Conservation (phyloP, 1,140 invertebrate species). For the Popillia japonica region DNA sequence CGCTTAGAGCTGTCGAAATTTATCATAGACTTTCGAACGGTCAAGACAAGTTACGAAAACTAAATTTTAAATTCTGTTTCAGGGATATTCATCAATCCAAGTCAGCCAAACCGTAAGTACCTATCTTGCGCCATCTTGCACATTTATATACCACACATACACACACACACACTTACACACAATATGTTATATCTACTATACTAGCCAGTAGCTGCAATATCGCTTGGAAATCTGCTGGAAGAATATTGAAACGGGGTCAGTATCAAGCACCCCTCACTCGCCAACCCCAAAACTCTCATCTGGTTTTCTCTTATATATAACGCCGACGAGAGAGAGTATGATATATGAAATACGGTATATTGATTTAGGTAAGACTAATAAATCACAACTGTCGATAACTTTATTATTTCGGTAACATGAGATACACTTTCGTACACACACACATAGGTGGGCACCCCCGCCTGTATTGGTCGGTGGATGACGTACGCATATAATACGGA, state of each 20-base stretch:
- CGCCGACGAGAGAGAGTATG: conserved; percentile 24
- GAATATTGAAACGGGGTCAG: conserved; percentile 38
- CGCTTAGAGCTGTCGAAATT: not conserved
- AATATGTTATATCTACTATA: not conserved
- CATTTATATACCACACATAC: not conserved
- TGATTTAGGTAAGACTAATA: conserved; percentile 52
- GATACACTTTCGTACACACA: conserved; percentile 35
- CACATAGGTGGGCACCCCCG: not conserved
- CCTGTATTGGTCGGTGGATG: too few relatives aligned
- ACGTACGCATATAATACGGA: too few relatives aligned
- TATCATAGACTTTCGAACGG: not conserved
- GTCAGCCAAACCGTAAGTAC: conserved; percentile 55
- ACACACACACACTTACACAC: not conserved
- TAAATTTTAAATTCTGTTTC: conserved; percentile 50
- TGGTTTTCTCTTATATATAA: conserved; percentile 26
- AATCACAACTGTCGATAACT: conserved; percentile 54
- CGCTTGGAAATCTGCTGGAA: conserved; percentile 9
- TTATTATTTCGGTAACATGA: conserved; percentile 53
- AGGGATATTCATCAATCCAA: conserved; percentile 56
- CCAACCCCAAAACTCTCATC: not conserved
- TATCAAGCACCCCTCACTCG: not conserved
- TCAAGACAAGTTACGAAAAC: not conserved
- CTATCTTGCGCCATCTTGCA: not conserved
- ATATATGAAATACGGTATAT: conserved; percentile 53
- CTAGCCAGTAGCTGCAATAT: not conserved